Evolutionary conservation across 1,140 invertebrate species (phyloP), one percentile per base, ranked within the genome.

Genomic region (Bombus fervidus): DNA sequence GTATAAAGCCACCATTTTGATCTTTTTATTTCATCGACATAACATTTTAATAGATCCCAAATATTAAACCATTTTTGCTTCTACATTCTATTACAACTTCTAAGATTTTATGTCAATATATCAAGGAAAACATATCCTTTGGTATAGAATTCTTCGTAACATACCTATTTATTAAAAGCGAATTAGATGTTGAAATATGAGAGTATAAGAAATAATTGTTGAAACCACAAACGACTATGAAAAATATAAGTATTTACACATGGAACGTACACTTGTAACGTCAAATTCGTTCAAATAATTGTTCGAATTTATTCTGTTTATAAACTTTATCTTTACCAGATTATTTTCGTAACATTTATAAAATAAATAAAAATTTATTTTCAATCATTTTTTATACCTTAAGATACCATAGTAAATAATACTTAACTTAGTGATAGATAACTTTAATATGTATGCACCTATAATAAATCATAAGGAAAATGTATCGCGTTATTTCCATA

Each of bases 191-290:
- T 43, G 82, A 84, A 79, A 78, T 9, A 28, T 25, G 75, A 79
- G 47, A 71, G 34, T 68, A 53, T 53, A 22, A 15, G 9, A 22
- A 34, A 71, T 71, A 72, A 79, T 84, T 15, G 69, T 66, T 6
- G 34, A 77, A 39, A 84, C 82, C 82, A 18, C 82, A 57, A 79
- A 71, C 53, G 53, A 2, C 76, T 39, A 57, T 84, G 64, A 79
- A 57, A 79, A 43, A 43, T 62, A 37, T n/a, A 3, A 43, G 57
- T 37, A 74, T 18, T 57, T 41, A 9, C 25, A 10, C 12, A 6
- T 15, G 28, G 12, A 25, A 59, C 10, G 3, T 41, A 47, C 22
- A 31, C 28, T 15, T 72, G 9, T 18, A 72, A 71, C 66, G 41
- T 53, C 22, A 47, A 43, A 66, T n/a, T 25, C 31, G 10, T 31